Evolutionary conservation across 2,797 vertebrate species (phyloP), one percentile per base, ranked within the genome.

Genomic region (Phylloscopus collybita): DNA sequence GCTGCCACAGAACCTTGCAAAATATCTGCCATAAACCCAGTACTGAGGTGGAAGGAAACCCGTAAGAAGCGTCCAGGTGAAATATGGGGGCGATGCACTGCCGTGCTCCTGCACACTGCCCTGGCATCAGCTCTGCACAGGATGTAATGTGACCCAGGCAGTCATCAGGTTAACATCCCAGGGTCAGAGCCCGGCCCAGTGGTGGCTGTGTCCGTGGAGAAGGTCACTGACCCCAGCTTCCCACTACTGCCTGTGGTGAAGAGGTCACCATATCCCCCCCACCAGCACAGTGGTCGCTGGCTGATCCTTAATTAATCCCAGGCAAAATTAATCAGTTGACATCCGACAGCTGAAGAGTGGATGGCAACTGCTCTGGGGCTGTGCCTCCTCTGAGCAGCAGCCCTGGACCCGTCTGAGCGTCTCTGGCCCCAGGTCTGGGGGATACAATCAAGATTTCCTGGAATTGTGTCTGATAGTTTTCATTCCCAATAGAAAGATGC

Each of bases 261-360:
- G 85, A 91, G 93, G 88, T 95, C 94, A 95, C n/a, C 13, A 1
- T 0, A 3, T 29, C 29, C 26, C 76, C 50, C 62, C 0, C 53
- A 0, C 45, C 38, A 0, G 57, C 93, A 54, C 86, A 91, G 75
- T 29, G 0, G 66, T 86, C 0, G 0, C 74, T 89, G 79, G 78
- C 91, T 94, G 92, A 81, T 88, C 62, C 70, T 75, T 97, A 96
- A 95, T 96, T 94, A 91, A 93, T 92, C 65, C 94, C 95, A 97
- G 94, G 59, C 93, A 79, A 93, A 95, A 94, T 96, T 89, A 95
- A 96, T 97, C 92, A 90, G 76, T 93, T 84, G 90, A 96, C 93
- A 96, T 96, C 96, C 59, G 88, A 95, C 93, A 93, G 83, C 92
- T 94, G 96, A 95, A 60, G 47, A 90, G 86, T 1, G 40, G 76